These are phyloP conservation scores for Acrobasis repandana DNA, from an alignment of 2,888 invertebrate genomes.

Conservation along the genomic window DNA sequence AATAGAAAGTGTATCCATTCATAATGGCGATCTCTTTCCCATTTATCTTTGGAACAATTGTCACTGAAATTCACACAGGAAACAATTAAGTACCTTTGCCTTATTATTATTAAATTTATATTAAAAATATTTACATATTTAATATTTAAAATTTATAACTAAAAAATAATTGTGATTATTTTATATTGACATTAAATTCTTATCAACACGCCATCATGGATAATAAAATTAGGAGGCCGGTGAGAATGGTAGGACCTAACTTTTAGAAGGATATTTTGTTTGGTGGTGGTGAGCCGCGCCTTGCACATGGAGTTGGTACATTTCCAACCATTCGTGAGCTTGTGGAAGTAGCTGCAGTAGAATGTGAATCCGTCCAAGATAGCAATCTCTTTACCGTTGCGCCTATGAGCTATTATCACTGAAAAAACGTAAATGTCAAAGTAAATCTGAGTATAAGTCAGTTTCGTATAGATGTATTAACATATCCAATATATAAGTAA, in stretches of 20 bases:
- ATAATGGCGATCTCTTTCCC: constrained; percentile 2
- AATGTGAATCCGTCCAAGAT: constrained; percentile 36
- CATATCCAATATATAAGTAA: too few species aligned
- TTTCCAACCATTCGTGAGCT: constrained; percentile 33
- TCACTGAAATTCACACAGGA: not conserved
- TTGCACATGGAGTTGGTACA: constrained; percentile 28
- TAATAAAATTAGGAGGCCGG: constrained; percentile 7
- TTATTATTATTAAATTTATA: too few species aligned
- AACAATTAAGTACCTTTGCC: not conserved
- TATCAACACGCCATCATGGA: constrained; percentile 16
- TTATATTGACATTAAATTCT: not conserved
- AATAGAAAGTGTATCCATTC: constrained; percentile 5
- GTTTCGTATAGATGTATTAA: too few species aligned
- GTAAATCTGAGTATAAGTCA: not conserved
- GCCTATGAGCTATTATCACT: constrained; percentile 24
- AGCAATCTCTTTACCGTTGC: constrained; percentile 32
- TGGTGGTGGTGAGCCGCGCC: constrained; percentile 19
- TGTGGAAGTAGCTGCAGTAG: constrained; percentile 28
- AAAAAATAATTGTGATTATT: not conserved
- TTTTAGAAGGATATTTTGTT: constrained; percentile 5
- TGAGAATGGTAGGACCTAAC: constrained; percentile 17
- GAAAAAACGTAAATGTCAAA: not conserved
- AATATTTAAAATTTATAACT: too few species aligned
- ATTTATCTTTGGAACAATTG: not conserved
- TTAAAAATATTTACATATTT: too few species aligned